Evolutionary conservation across 2,888 invertebrate species (phyloP).

Genomic region (Epistrophe eligans): DNA sequence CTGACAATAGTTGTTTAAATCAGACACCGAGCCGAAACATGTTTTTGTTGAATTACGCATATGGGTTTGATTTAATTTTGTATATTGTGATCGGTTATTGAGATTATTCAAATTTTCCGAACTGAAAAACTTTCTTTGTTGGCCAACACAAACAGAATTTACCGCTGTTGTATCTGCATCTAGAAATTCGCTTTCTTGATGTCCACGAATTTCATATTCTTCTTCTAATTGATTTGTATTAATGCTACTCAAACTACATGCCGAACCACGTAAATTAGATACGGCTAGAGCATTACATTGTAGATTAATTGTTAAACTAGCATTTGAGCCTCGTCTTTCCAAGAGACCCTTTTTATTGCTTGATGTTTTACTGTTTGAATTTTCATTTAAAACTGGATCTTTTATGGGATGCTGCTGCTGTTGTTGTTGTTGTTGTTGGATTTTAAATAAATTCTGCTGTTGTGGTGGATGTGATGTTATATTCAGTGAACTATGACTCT

Average conservation of each 20-base stretch:
- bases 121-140: conserved; percentile 83
- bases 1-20: conserved; percentile 80
- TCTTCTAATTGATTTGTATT: conserved; percentile 72
- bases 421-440: conserved; percentile 75
- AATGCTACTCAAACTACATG: conserved; percentile 84
- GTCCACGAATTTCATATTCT: conserved; percentile 49
- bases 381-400: conserved; percentile 32
- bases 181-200: conserved; percentile 30
- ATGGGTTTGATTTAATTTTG: conserved; percentile 80
- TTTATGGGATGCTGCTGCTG: conserved; percentile 46
- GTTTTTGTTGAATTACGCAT: conserved; percentile 80
- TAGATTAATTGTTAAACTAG: conserved; percentile 93
- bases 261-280: conserved; percentile 85
- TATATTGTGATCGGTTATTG: conserved; percentile 79
- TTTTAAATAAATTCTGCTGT: conserved; percentile 43
- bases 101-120: conserved; percentile 81
- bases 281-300: conserved; percentile 84
- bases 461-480: conserved; percentile 69
- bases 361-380: conserved; percentile 5
- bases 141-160: conserved; percentile 64
- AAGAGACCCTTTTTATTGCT: conserved; percentile 85
- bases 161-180: conserved; percentile 6
- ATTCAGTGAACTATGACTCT: conserved; percentile 86
- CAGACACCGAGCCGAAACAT: conserved; percentile 84
- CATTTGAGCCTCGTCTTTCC: conserved; percentile 95